Evolutionary conservation across 2,113 vertebrate genomes (phyloP), one percentile per base, ranked within the genome.

Genomic region (Amblyopsis rosae): DNA sequence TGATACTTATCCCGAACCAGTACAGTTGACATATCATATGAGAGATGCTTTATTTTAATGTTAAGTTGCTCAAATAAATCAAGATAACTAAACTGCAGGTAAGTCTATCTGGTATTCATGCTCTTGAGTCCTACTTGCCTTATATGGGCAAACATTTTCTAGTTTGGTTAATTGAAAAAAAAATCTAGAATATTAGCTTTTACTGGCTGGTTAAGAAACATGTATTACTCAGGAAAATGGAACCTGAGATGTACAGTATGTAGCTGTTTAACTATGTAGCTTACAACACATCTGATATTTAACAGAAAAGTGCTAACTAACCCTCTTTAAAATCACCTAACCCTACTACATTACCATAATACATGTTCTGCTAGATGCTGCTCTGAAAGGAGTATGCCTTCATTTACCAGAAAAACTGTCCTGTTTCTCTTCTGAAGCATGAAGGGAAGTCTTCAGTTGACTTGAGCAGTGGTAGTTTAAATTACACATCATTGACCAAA

Each of bases 251-350:
- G 17, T 19, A 7, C 10, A 45, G 33, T 17, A 74, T 50, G 65
- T 53, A 54, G 35, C 35, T 8, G 35, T 71, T 63, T 45, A 73
- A 75, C 16, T 32, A 84, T 88, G 87, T 90, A 87, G 87, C 89
- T 76, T 12, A 53, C n/a, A 70, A 32, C 66, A 19, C 50, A 61
- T 33, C 7, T 7, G 4, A 10, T 33, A 16, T 55, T 48, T 59
- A 49, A 41, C 45, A 15, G 54, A 57, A 26, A 2, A 17, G 41
- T 45, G 15, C n/a, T 53, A 19, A 55, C 35, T 32, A 26, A 41
- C 75, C 67, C 77, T 70, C 51, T 73, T 70, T 73, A 49, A 6
- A 41, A 51, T 82, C 75, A 65, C 26, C 26, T 26, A 26, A 26
- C 26, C 26, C 26, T 26, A 26, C 68, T 63, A 49, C 35, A 70